phyloP scores from a whole-genome alignment of 37 sponge, comb jelly and placozoan species.

The Crambe crambe region DNA sequence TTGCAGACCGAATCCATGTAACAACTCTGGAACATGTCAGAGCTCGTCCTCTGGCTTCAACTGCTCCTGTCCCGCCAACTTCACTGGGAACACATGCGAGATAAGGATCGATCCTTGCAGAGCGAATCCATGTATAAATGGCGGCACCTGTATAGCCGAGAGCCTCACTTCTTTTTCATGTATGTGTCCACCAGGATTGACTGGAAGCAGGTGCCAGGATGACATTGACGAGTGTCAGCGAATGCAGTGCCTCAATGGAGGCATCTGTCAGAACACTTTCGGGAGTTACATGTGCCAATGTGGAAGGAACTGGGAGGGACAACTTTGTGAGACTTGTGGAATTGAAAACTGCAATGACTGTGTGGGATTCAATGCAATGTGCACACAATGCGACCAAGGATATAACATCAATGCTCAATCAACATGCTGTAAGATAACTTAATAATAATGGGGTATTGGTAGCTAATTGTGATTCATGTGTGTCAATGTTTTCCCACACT shows the following conservation, averaged over 20 bases:
- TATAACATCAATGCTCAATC: neutral
- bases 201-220: constrained; percentile 22
- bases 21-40: constrained; percentile 67
- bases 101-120: constrained; percentile 43
- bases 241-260: neutral
- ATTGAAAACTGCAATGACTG: constrained; percentile 2
- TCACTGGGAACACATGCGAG: constrained; percentile 51
- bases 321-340: neutral
- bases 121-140: constrained; percentile 27
- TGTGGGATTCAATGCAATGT: neutral
- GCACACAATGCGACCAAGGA: neutral
- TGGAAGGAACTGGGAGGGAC: constrained; percentile 12
- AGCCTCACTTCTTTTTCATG: constrained; percentile 31
- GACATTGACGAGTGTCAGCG: constrained; percentile 21
- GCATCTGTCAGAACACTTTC: constrained; percentile 11
- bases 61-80: constrained; percentile 58
- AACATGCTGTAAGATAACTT: constrained; percentile 4
- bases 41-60: constrained; percentile 11
- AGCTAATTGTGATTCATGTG: too few species aligned
- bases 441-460: too few species aligned
- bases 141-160: constrained; percentile 30
- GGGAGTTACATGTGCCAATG: constrained; percentile 37
- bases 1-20: constrained; percentile 27
- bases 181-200: constrained; percentile 29
- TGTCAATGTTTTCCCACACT: too few species aligned